A percentile compares a stretch with the other conserved stretches of the same genome.
These are phyloP conservation scores for Lithosia quadra DNA, from an alignment of 2,888 invertebrate species.

Conservation along the genomic window DNA sequence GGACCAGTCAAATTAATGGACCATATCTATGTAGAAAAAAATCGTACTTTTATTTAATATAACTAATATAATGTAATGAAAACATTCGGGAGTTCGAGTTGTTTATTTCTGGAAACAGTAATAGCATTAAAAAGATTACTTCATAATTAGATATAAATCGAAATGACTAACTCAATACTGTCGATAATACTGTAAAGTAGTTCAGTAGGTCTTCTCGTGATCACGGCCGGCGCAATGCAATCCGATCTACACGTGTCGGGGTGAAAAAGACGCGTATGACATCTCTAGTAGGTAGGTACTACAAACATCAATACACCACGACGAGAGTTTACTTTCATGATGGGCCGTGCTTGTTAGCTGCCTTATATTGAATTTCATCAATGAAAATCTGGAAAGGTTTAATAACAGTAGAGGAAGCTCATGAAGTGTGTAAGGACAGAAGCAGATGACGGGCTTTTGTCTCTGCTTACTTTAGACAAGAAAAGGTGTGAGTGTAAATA, in stretches of 20 bases:
- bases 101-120: neutral
- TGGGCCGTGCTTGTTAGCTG: neutral
- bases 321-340: neutral
- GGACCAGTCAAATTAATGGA: too few relatives aligned
- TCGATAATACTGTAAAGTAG: neutral
- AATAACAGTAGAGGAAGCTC: neutral
- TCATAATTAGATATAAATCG: constrained; percentile 2
- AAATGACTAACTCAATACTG: neutral
- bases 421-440: neutral
- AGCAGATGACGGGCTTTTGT: too few relatives aligned
- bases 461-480: neutral
- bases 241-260: neutral
- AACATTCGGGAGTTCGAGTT: too few relatives aligned
- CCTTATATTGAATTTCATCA: neutral
- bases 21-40: too few relatives aligned
- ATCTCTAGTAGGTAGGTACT: neutral
- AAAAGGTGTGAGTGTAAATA: neutral
- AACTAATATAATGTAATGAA: neutral
- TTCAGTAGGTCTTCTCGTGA: constrained; percentile 1
- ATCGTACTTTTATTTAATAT: too few relatives aligned
- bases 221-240: neutral
- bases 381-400: neutral
- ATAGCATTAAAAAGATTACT: neutral
- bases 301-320: neutral
- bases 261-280: neutral